Evolutionary conservation across 2,888 invertebrate genomes (phyloP), one percentile per base, ranked within the genome.

Genomic region (Oscheius onirici): DNA sequence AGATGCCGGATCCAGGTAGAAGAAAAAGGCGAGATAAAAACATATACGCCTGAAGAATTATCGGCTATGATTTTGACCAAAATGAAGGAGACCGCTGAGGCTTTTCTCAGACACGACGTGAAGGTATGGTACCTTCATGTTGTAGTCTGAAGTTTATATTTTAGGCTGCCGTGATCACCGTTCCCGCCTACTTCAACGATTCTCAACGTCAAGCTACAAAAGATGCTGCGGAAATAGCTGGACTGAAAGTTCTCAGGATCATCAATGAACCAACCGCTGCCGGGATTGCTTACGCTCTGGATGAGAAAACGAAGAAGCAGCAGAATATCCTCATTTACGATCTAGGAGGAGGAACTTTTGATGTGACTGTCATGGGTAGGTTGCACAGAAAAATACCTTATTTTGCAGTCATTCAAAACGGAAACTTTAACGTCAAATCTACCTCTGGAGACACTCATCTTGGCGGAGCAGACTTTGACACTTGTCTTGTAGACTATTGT

Each of bases 111-210:
- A 8, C 34, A 34, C 5, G 8, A 34, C 3, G 34, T 34, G 5
- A 34, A 34, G 34, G 34, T 34, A 34, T 34, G 34, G 34, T 8
- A 34, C n/a, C n/a, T n/a, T n/a, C n/a, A n/a, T n/a, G n/a, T n/a
- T n/a, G n/a, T n/a, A n/a, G n/a, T n/a, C n/a, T n/a, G n/a, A n/a
- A n/a, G n/a, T n/a, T n/a, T n/a, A n/a, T n/a, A 34, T 8, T 34
- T 8, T 34, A 68, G 24, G 79, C 94, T 88, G 94, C 94, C 78
- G 94, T 94, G n/a, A 92, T 95, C 85, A 94, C 94, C 72, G 94
- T 94, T 79, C 92, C 95, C 11, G 93, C 93, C 3, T 93, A 93
- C 87, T 92, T 92, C 88, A 91, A 91, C 85, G 91, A 91, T 84
- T 91, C 51, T 0, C 92, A 92, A 84, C 89, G 92, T 51, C 92